These are phyloP conservation scores for Merodon equestris DNA, from an alignment of 2,888 invertebrate species.

Conservation along the genomic window DNA sequence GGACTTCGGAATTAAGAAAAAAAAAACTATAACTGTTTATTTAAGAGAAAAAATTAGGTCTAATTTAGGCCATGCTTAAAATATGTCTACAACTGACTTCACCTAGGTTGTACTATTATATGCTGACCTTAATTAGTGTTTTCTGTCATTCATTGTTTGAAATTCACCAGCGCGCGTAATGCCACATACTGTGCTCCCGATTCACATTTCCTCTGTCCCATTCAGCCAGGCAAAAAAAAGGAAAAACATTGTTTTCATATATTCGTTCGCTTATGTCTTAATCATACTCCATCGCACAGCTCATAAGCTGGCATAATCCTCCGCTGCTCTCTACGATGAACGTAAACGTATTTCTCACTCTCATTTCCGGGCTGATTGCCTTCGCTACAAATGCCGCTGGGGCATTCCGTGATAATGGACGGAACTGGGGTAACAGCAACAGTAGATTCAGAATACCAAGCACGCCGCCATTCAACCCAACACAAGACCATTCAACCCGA, in stretches of 20 bases:
- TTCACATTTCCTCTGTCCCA: too few relatives aligned
- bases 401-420: slow-evolving; percentile 26
- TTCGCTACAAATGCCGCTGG: slow-evolving; percentile 32
- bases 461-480: slow-evolving; percentile 49
- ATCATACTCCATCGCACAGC: slow-evolving; percentile 11
- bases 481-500: slow-evolving; percentile 32
- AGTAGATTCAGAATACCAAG: slow-evolving; percentile 20
- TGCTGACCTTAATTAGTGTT: too few relatives aligned
- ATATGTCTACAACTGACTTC: too few relatives aligned
- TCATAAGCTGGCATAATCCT: neutral
- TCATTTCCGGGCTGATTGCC: slow-evolving; percentile 47
- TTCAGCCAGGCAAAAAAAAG: neutral
- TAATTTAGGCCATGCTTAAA: too few relatives aligned
- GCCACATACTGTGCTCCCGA: too few relatives aligned
- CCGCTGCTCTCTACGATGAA: slow-evolving; percentile 27
- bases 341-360: slow-evolving; percentile 45
- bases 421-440: slow-evolving; percentile 7
- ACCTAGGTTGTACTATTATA: too few relatives aligned
- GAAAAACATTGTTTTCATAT: neutral
- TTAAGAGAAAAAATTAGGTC: too few relatives aligned
- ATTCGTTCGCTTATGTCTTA: slow-evolving; percentile 1
- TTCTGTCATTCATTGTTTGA: too few relatives aligned
- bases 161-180: too few relatives aligned
- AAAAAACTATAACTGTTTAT: too few relatives aligned
- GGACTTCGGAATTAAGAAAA: too few relatives aligned